Conservation (phyloP, 1,140 invertebrate species). For the Drosophila santomea region DNA sequence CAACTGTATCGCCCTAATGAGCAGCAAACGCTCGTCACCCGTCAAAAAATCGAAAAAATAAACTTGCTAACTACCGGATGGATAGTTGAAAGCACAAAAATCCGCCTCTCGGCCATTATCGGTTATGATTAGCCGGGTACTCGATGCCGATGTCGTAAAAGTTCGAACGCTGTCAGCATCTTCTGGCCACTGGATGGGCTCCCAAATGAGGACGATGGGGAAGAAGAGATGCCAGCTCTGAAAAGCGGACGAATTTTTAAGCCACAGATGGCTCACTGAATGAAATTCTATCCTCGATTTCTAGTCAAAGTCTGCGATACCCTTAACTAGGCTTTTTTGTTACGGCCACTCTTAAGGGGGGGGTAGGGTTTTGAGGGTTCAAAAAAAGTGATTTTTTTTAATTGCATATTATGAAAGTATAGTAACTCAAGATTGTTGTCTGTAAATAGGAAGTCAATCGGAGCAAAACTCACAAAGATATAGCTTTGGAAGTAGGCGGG, state of each 20-base stretch:
- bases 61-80: conserved; percentile 38
- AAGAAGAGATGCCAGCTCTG: too few relatives aligned
- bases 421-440: too few relatives aligned
- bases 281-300: background rate
- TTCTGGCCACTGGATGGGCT: conserved; percentile 32
- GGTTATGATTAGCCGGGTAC: conserved; percentile 47
- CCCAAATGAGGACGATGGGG: conserved; percentile 14
- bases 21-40: conserved; percentile 40
- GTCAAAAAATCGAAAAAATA: conserved; percentile 16
- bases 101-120: conserved; percentile 24
- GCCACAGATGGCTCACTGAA: background rate
- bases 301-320: background rate
- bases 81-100: conserved; percentile 33
- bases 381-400: too few relatives aligned
- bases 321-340: background rate
- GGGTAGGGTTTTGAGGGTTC: too few relatives aligned
- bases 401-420: too few relatives aligned
- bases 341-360: too few relatives aligned
- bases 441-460: too few relatives aligned
- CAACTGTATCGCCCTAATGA: conserved; percentile 48
- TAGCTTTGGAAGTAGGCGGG: too few relatives aligned
- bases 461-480: too few relatives aligned
- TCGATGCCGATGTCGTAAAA: conserved; percentile 46
- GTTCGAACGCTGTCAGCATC: conserved; percentile 21
- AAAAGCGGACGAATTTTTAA: background rate